Percentiles rank a stretch among this genome's conserved stretches.
Evolutionary conservation across 2,113 vertebrate genomes (phyloP).

Genomic region (Parotia lawesii): DNA sequence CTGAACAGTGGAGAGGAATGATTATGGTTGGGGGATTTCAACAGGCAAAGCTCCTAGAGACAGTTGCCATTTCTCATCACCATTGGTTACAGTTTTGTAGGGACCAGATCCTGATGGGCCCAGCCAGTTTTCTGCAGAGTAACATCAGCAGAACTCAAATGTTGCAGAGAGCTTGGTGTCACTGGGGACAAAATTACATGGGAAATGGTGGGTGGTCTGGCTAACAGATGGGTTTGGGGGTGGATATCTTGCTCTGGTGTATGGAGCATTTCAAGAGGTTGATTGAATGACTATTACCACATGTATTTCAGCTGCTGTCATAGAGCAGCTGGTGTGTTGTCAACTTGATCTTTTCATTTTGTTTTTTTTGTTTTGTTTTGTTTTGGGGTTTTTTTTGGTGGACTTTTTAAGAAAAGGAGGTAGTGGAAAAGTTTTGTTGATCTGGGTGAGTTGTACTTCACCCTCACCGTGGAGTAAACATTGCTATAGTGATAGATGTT

Average conservation of each 20-base stretch:
- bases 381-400: neutral
- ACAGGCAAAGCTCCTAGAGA: neutral
- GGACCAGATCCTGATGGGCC: neutral
- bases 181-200: neutral
- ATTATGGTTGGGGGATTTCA: neutral
- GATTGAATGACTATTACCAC: constrained; percentile 27
- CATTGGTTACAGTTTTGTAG: neutral
- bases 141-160: neutral
- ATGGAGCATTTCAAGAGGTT: constrained; percentile 34
- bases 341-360: constrained; percentile 10
- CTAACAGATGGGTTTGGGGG: constrained; percentile 42
- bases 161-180: neutral
- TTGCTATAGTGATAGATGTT: neutral
- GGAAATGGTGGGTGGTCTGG: constrained; percentile 13
- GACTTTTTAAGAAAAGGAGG: neutral
- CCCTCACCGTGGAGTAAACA: neutral
- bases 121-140: neutral
- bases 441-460: neutral
- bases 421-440: neutral
- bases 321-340: constrained; percentile 48
- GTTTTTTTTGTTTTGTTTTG: neutral
- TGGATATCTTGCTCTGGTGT: constrained; percentile 31
- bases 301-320: constrained; percentile 42
- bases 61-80: neutral
- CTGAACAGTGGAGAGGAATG: neutral